Base-by-base conservation (phyloP, 2,888 invertebrate genomes). In the Aphrophora alni region DNA sequence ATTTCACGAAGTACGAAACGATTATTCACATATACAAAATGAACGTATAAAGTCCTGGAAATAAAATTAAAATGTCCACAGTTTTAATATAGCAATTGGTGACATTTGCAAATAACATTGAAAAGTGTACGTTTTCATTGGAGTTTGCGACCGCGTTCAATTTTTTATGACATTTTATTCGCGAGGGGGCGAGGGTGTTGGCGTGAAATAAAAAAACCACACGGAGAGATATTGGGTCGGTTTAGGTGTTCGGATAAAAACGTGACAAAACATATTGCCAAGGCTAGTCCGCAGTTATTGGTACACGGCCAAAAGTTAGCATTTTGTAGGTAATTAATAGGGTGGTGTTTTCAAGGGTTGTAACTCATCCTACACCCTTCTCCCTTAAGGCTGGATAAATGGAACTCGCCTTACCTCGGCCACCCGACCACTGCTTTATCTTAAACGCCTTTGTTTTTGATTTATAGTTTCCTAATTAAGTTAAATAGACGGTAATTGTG, bases 291-390 rank as follows among this genome's bases (percentile, higher is more conserved):
- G 72, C 78, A 78, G 72, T 78, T 78, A 72, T 73, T 78, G 78
- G 78, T 72, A 78, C 78, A 27, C 27, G 51, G 51, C 78, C 78
- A 78, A 78, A 78, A 78, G 78, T 78, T 78, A 59, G 72, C 78
- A 72, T 78, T 78, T 72, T 78, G 78, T 44, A 26, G 51, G 28
- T 72, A 78, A 78, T 78, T 78, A 78, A 78, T 78, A 72, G 72
- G 72, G 73, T 51, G 72, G 27, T 78, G 78, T 78, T 72, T 21
- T 72, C 78, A 59, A 71, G 51, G 44, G 78, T 70, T 17, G 70
- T 78, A 78, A 71, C 71, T 78, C 78, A 78, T 78, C n/a, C 7
- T 2, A 25, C 21, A 4, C 44, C 75, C 25, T 44, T 24, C 75
- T 25, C 44, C 38, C 74, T 17, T 8, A n/a, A n/a, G 12, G 28